Percentiles rank a stretch among this genome's conserved stretches.
Conservation (phyloP, 2,113 vertebrate genomes). For the Zosterops hypoxanthus region DNA sequence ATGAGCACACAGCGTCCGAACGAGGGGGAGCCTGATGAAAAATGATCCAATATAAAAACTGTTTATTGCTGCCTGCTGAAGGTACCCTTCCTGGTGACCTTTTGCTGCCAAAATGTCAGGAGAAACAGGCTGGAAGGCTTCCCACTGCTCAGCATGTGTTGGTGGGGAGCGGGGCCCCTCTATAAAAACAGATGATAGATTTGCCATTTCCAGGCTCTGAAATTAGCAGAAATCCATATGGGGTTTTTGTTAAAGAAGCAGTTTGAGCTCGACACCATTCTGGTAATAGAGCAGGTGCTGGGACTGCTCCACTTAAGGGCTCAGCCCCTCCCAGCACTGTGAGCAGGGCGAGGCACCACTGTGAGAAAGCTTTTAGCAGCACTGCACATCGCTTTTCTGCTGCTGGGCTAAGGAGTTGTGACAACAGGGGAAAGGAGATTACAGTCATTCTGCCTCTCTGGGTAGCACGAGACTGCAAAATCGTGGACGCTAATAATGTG, state of each 20-base stretch:
- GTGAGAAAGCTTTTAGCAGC: neutral
- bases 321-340: neutral
- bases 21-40: conserved; percentile 12
- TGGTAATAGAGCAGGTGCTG: neutral
- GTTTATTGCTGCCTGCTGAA: conserved; percentile 51
- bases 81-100: conserved; percentile 52
- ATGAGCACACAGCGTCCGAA: neutral
- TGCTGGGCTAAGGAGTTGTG: neutral
- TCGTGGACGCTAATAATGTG: accelerated
- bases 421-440: neutral
- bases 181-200: conserved; percentile 7
- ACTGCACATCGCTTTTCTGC: neutral
- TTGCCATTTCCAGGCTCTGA: conserved; percentile 49
- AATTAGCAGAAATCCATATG: conserved; percentile 13
- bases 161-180: neutral
- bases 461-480: neutral
- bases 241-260: neutral
- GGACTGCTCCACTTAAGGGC: neutral
- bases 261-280: neutral
- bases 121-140: conserved; percentile 40
- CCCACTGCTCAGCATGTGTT: neutral
- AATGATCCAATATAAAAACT: conserved; percentile 61
- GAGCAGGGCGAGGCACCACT: neutral
- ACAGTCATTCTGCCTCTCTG: neutral
- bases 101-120: conserved; percentile 68